Conservation (phyloP, 1,140 invertebrate genomes). For the Campoletis sonorensis region DNA sequence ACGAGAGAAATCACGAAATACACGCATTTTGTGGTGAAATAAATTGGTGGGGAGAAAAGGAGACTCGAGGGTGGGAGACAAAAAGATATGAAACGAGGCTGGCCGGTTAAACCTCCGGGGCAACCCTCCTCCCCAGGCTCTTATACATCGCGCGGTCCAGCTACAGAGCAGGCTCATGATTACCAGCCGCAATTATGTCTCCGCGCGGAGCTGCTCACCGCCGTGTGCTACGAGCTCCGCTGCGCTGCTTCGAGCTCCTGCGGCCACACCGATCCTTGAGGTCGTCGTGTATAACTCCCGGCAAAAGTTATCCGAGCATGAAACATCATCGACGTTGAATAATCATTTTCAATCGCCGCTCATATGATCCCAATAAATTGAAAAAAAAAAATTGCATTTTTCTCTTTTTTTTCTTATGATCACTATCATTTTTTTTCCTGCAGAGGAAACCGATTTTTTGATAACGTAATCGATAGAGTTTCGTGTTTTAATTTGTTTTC, state of each 20-base stretch:
- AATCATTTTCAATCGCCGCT: background rate
- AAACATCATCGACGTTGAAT: background rate
- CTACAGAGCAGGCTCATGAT: constrained; percentile 65
- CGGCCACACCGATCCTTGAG: constrained; percentile 49
- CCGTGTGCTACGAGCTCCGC: constrained; percentile 46
- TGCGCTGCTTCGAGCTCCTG: constrained; percentile 52
- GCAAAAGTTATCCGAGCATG: constrained; percentile 40
- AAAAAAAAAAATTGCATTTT: background rate
- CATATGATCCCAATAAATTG: too few relatives aligned
- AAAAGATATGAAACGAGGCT: constrained; percentile 38
- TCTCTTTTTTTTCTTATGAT: background rate
- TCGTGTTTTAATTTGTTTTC: too few relatives aligned
- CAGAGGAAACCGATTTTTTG: background rate
- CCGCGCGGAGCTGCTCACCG: constrained; percentile 63
- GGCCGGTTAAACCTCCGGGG: constrained; percentile 49
- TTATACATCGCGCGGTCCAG: constrained; percentile 48
- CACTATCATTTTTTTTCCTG: background rate
- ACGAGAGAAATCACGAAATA: constrained; percentile 34
- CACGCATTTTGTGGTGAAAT: constrained; percentile 34
- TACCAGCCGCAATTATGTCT: constrained; percentile 74
- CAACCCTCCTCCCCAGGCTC: constrained; percentile 52
- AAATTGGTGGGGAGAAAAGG: constrained; percentile 3
- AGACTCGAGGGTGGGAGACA: constrained; percentile 30
- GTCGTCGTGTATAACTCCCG: constrained; percentile 46
- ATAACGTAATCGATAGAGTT: too few relatives aligned